Percentiles rank a stretch among this genome's conserved stretches.
phyloP scores from a whole-genome alignment of 2,888 invertebrate genomes.

The Sialis lutaria region DNA sequence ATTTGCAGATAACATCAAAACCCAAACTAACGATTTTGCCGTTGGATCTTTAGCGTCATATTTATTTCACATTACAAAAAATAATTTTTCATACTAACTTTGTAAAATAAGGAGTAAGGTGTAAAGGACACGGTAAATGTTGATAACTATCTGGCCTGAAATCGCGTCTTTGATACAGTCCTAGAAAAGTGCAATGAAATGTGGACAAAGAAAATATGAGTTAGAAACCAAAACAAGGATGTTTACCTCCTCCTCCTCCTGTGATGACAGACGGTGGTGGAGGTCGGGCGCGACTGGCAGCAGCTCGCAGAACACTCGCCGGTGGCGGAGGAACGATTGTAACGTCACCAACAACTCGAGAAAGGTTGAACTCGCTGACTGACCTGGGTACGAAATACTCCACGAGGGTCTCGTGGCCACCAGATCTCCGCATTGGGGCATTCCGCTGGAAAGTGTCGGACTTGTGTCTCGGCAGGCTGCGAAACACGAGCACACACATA shows the following conservation, averaged over 20 bases:
- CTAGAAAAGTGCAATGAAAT: too few species aligned
- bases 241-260: conserved; percentile 11
- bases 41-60: too few species aligned
- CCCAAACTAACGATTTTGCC: too few species aligned
- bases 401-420: conserved; percentile 41
- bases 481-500: conserved; percentile 21
- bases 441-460: conserved; percentile 41
- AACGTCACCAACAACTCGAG: conserved; percentile 40
- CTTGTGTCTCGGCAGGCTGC: conserved; percentile 32
- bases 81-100: too few species aligned
- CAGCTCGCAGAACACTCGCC: conserved; percentile 18
- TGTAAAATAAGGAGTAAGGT: too few species aligned
- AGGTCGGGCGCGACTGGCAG: too few species aligned
- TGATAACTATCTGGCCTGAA: conserved; percentile 16
- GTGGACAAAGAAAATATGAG: too few species aligned
- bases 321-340: conserved; percentile 29
- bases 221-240: too few species aligned
- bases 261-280: too few species aligned
- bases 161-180: too few species aligned
- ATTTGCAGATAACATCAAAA: too few species aligned
- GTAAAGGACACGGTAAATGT: conserved; percentile 11
- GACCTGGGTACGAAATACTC: conserved; percentile 75
- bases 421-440: conserved; percentile 44
- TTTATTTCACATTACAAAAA: too few species aligned
- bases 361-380: conserved; percentile 66